A percentile compares a stretch with the other conserved stretches of the same genome.
Evolutionary conservation across 2,888 invertebrate species (phyloP).

Genomic region (Ophraella communa): DNA sequence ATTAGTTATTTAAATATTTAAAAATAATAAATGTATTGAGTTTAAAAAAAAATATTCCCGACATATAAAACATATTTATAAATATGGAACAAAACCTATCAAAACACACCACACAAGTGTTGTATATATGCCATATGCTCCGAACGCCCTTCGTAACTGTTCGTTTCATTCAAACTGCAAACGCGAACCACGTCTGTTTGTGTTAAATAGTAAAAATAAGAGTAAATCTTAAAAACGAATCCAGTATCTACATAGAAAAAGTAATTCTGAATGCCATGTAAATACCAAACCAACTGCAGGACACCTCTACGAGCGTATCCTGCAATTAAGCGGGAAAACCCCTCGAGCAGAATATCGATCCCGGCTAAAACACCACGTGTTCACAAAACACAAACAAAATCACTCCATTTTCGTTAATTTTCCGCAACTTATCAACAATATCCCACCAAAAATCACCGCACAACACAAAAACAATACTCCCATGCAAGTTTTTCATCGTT

Average conservation of each 20-base stretch:
- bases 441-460: slow-evolving; percentile 21
- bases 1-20: no score
- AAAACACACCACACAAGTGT: slow-evolving; percentile 1
- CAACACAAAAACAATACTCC: slow-evolving; percentile 21
- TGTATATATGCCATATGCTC: background rate
- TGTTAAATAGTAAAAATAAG: background rate
- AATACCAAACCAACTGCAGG: slow-evolving; percentile 2
- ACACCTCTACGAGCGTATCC: background rate
- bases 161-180: slow-evolving; percentile 3
- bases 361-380: slow-evolving; percentile 17
- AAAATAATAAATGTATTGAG: no score
- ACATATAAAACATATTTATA: no score
- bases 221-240: background rate
- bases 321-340: slow-evolving; percentile 21
- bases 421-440: slow-evolving; percentile 11
- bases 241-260: background rate
- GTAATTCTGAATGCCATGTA: slow-evolving; percentile 7
- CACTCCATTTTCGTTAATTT: slow-evolving; percentile 7
- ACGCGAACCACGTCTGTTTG: background rate
- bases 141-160: slow-evolving; percentile 3
- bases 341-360: slow-evolving; percentile 16
- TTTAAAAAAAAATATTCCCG: no score
- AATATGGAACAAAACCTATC: background rate
- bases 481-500: slow-evolving; percentile 32
- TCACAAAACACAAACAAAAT: slow-evolving; percentile 16